Percentiles rank a stretch among this genome's conserved stretches.
Conservation (phyloP, 2,113 vertebrate species). For the Phaethon lepturus region DNA sequence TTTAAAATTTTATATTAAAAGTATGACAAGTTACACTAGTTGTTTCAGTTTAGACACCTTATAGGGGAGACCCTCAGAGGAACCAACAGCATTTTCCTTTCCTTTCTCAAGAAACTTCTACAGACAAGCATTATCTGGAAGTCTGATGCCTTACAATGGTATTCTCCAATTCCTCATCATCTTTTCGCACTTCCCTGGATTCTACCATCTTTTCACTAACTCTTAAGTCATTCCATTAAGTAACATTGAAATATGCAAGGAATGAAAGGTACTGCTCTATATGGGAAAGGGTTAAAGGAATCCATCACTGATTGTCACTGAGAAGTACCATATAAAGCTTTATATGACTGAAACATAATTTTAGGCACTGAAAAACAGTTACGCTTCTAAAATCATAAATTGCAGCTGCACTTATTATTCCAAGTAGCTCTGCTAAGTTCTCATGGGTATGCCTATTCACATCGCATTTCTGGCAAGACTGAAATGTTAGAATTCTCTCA, state of each 20-base stretch:
- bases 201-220: background rate
- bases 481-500: background rate
- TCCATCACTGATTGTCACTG: background rate
- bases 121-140: rapidly evolving
- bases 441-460: constrained; percentile 1
- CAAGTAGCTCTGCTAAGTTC: background rate
- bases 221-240: background rate
- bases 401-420: constrained; percentile 42
- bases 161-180: background rate
- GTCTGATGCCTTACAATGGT: background rate
- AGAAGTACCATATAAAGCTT: background rate
- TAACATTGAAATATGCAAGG: background rate
- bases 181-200: background rate
- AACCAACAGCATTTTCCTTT: background rate
- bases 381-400: background rate
- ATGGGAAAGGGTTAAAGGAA: background rate
- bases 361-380: constrained; percentile 14
- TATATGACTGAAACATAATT: constrained; percentile 7
- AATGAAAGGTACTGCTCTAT: background rate
- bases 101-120: background rate
- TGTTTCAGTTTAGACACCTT: background rate
- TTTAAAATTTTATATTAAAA: background rate
- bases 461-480: background rate
- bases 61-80: background rate
- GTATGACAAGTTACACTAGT: background rate